Conservation (phyloP, 2,888 invertebrate genomes). For the Isotomurus palustris region DNA sequence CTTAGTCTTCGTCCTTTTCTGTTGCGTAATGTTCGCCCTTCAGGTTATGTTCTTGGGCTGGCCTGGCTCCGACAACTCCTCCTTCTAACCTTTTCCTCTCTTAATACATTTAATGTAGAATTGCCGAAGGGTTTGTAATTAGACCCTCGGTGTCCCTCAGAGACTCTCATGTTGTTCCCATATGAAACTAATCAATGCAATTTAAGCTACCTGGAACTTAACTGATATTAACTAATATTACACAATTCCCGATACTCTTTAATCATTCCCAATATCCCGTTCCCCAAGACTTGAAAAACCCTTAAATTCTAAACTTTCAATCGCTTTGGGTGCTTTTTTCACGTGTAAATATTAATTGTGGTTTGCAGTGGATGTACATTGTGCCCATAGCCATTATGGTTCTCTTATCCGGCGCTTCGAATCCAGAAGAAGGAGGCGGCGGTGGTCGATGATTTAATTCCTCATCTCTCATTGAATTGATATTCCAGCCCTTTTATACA, state of each 20-base stretch:
- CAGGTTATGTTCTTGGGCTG: constrained; percentile 29
- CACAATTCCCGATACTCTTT: too few relatives aligned
- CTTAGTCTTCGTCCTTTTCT: constrained; percentile 34
- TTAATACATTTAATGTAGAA: too few relatives aligned
- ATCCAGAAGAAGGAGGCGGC: constrained; percentile 57
- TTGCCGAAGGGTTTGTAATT: too few relatives aligned
- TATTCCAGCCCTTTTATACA: not conserved
- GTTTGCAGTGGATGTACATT: constrained; percentile 96
- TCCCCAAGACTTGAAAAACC: not conserved
- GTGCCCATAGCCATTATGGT: constrained; percentile 88
- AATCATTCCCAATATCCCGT: not conserved
- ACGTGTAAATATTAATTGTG: not conserved
- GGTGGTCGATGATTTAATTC: constrained; percentile 1
- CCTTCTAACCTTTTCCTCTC: not conserved
- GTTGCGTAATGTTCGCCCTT: constrained; percentile 33
- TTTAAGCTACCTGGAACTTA: too few relatives aligned
- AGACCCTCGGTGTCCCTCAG: not conserved
- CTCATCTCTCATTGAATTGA: not conserved
- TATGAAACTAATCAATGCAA: not conserved
- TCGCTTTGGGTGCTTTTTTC: not conserved
- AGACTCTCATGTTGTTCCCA: not conserved
- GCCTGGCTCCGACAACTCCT: constrained; percentile 17
- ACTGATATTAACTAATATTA: too few relatives aligned
- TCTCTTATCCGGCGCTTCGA: constrained; percentile 79
- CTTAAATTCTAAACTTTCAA: not conserved